Percentiles rank a stretch among this genome's conserved stretches.
These are phyloP conservation scores for Dermatophagoides farinae DNA, from an alignment of 1,140 invertebrate genomes.

Conservation along the genomic window DNA sequence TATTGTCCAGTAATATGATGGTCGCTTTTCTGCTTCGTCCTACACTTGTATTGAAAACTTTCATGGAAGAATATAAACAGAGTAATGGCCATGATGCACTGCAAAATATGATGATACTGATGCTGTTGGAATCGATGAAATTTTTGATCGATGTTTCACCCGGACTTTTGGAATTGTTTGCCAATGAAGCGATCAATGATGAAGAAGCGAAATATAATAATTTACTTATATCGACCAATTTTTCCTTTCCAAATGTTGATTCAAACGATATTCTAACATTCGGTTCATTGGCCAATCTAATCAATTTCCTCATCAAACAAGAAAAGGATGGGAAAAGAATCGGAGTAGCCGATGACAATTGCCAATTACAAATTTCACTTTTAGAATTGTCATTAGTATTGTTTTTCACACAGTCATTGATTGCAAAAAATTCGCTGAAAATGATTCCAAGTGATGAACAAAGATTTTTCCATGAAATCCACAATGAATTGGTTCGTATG, in stretches of 20 bases:
- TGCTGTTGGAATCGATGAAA: background rate
- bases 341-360: background rate
- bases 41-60: background rate
- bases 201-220: background rate
- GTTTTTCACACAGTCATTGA: background rate
- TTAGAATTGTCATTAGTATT: slow-evolving; percentile 4
- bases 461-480: slow-evolving; percentile 7
- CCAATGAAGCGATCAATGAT: background rate
- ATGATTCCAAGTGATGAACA: background rate
- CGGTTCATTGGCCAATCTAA: slow-evolving; percentile 10
- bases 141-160: background rate
- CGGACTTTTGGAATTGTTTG: background rate
- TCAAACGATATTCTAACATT: slow-evolving; percentile 1
- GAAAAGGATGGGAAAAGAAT: background rate
- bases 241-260: slow-evolving; percentile 10
- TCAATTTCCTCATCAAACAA: background rate
- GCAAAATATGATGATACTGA: background rate
- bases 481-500: slow-evolving; percentile 3
- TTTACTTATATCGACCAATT: background rate
- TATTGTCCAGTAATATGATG: slow-evolving; percentile 5
- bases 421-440: background rate
- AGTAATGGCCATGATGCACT: background rate
- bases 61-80: background rate
- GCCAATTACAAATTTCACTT: background rate
- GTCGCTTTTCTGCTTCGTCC: slow-evolving; percentile 11